Percentiles rank a stretch among this genome's conserved stretches.
phyloP scores from a whole-genome alignment of 2,797 vertebrate species.

The Alcedo atthis region DNA sequence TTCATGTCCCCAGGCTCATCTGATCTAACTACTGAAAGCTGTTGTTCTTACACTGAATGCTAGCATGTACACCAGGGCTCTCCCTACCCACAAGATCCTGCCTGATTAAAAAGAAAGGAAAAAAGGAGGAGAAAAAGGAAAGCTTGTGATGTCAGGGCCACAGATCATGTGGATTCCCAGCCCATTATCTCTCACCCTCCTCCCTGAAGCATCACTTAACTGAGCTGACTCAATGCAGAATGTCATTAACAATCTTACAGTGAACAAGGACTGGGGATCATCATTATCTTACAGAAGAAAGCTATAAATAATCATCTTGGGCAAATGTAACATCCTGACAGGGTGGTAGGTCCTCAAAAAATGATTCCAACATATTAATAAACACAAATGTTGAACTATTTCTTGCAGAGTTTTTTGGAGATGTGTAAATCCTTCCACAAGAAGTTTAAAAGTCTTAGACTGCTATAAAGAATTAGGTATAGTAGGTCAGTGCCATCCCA shows the following conservation, averaged over 20 bases:
- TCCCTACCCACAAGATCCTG: background rate
- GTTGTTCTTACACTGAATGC: background rate
- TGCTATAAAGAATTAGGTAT: background rate
- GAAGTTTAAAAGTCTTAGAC: background rate
- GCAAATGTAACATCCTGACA: slow-evolving; percentile 1
- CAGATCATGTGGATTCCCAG: background rate
- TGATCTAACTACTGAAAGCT: background rate
- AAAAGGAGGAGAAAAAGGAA: background rate
- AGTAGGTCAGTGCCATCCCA: background rate
- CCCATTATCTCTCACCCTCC: background rate
- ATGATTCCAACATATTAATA: background rate
- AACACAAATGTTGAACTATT: background rate
- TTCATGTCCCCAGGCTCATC: background rate
- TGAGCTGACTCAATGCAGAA: background rate
- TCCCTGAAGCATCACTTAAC: slow-evolving; percentile 26
- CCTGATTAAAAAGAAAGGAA: background rate
- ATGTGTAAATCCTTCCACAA: background rate
- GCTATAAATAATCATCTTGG: slow-evolving; percentile 23
- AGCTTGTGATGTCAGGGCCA: background rate
- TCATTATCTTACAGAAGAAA: slow-evolving; percentile 17
- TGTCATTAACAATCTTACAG: slow-evolving; percentile 15
- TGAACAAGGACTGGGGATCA: background rate
- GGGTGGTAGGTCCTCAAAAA: background rate
- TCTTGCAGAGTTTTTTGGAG: background rate
- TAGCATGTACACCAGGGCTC: background rate